Evolutionary conservation across 2,113 vertebrate genomes (phyloP), one percentile per base, ranked within the genome.

Genomic region (Leuciscus idus): DNA sequence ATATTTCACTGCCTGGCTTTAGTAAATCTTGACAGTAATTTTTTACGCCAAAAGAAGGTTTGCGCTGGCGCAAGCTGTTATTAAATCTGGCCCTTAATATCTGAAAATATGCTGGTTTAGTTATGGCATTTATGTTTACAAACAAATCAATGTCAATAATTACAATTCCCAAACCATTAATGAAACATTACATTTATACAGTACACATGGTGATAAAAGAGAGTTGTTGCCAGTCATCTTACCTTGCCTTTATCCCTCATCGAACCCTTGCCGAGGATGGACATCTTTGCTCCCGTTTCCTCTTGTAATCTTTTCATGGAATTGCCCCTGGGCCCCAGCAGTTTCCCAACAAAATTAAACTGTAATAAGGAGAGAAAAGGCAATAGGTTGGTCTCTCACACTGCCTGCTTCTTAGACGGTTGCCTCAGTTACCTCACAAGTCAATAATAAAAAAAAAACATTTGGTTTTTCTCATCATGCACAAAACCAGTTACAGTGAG

Each of bases 341-440:
- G 96, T 92, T 99, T 99, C 82, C 98, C 98, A 90, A 99, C 98
- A 94, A 99, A 99, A 96, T 99, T 99, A 95, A 99, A 99, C 98
- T 99, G 92, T 88, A 92, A 92, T 84, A 92, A 91, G 77, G 86
- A 91, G 78, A 89, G 84, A 91, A 89, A 88, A 88, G 70, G 77
- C 76, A 89, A 87, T 84, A 85, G 2, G 82, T 90, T 59, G 43
- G 84, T 87, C 84, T 85, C 50, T 74, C 64, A 52, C 36, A 46
- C 77, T 61, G 75, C 87, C 30, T 68, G 73, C 73, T 62, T 52
- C 78, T 12, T 74, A 72, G 86, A 89, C 78, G 55, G 21, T 50
- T 80, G 75, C 81, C 79, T 87, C 81, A n/a, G 62, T 52, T 68
- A 82, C 64, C 76, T 83, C 78, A 78, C 68, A 89, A 89, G 83